Base-by-base conservation (phyloP, 92 coral and sea anemone genomes). In the Parazoanthus darwini region DNA sequence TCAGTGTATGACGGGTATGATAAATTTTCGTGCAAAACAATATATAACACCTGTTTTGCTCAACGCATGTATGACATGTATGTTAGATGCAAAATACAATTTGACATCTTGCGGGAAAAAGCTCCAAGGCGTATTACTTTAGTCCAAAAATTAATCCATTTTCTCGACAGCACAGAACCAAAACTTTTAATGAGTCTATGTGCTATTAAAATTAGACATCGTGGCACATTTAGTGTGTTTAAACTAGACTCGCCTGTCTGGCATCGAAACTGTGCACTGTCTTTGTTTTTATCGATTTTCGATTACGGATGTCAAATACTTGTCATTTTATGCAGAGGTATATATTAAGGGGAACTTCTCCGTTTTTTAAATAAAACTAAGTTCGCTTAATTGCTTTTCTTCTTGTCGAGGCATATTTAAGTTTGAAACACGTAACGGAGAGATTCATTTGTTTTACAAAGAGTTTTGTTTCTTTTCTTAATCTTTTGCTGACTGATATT, bases 201-300 rank as follows among this genome's bases (percentile, higher is more conserved):
- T 63, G 70, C 70, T 6, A 63, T 63, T 63, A 63, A 23, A 63
- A 10, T 35, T 76, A 74, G 46, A 36, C 44, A 10, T 36, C 8
- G 13, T 76, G 79, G 48, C 79, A 44, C 39, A 76, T 74, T 74
- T 44, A 74, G 78, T 42, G 23, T 29, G 33, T 75, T 75, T 75
- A 39, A 75, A 74, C 78, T 8, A 74, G 43, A 35, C 26, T 36
- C 23, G 10, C 79, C 42, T 74, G 79, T 74, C 46, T 74, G 79
- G 37, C 44, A 22, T 42, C 1, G 10, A 74, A 76, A 18, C 39
- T 8, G 51, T 8, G 10, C 1, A 76, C 79, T 76, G 25, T 15
- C 48, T 76, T 39, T 76, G 39, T 76, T 76, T 76, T 22, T 39
- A 9, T 29, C 46, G 25, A 16, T 3, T 76, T 38, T 42, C 43